Conservation (phyloP, 2,797 vertebrate genomes). For the Melanotaenia boesemani region DNA sequence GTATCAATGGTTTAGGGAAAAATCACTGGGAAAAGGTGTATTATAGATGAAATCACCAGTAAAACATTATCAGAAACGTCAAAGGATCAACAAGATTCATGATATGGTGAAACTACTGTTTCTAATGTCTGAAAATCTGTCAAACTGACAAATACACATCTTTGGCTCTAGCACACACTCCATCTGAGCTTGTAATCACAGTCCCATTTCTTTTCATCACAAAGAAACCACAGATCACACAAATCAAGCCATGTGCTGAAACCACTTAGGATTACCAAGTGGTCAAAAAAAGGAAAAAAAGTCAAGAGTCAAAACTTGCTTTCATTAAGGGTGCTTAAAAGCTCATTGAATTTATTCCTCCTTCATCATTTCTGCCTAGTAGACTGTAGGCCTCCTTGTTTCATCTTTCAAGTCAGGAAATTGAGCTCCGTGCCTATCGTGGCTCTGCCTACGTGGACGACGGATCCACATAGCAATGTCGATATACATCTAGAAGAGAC, state of each 20-base stretch:
- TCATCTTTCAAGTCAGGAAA: constrained; percentile 67
- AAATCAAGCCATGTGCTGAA: constrained; percentile 52
- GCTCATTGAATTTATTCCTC: constrained; percentile 54
- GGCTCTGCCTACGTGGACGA: constrained; percentile 8
- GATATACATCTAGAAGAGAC: constrained; percentile 45
- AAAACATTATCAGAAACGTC: neutral
- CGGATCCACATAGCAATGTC: constrained; percentile 10
- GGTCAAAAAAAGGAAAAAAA: constrained; percentile 17
- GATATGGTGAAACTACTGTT: neutral
- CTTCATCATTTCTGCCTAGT: constrained; percentile 46
- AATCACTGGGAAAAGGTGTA: neutral
- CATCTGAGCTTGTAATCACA: constrained; percentile 40
- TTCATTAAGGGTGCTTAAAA: constrained; percentile 76
- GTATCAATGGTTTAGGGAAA: neutral
- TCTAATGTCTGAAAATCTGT: constrained; percentile 32
- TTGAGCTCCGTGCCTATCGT: constrained; percentile 40
- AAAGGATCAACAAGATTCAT: neutral
- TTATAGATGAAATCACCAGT: neutral
- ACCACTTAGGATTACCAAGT: constrained; percentile 25
- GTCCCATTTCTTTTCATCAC: constrained; percentile 37
- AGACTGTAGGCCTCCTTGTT: constrained; percentile 41
- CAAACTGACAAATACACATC: constrained; percentile 29
- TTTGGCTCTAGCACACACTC: constrained; percentile 24
- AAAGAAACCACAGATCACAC: constrained; percentile 36
- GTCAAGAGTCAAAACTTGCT: constrained; percentile 51